Conservation (phyloP, 2,113 vertebrate species). For the Pristiophorus japonicus region DNA sequence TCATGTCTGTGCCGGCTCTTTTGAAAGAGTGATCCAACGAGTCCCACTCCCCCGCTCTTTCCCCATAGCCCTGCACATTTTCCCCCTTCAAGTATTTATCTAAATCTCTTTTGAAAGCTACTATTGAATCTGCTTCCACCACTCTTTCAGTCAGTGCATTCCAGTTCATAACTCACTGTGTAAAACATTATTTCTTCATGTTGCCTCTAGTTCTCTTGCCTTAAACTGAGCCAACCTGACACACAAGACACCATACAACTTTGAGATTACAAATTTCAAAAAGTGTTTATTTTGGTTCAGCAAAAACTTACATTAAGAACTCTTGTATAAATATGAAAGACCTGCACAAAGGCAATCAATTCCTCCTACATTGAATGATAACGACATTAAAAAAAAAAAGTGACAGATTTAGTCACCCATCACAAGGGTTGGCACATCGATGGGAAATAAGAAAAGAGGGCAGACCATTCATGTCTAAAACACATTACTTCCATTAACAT, state of each 20-base stretch:
- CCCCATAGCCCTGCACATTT: not conserved
- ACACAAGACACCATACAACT: not conserved
- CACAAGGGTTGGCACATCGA: not conserved
- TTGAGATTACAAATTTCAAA: not conserved
- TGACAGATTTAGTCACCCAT: not conserved
- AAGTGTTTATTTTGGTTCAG: slow-evolving; percentile 1
- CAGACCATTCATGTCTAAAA: not conserved
- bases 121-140: not conserved
- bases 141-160: not conserved
- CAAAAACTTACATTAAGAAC: not conserved
- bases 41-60: not conserved
- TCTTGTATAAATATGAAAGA: not conserved
- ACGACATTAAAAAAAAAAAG: not conserved
- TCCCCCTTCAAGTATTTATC: not conserved
- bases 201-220: not conserved
- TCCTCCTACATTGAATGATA: not conserved
- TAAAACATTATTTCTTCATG: not conserved
- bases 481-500: not conserved
- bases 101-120: not conserved
- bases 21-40: not conserved
- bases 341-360: no score
- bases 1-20: not conserved
- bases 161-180: not conserved
- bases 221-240: not conserved
- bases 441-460: not conserved